Conservation (phyloP, 2,113 vertebrate species). For the Athene cunicularia region DNA sequence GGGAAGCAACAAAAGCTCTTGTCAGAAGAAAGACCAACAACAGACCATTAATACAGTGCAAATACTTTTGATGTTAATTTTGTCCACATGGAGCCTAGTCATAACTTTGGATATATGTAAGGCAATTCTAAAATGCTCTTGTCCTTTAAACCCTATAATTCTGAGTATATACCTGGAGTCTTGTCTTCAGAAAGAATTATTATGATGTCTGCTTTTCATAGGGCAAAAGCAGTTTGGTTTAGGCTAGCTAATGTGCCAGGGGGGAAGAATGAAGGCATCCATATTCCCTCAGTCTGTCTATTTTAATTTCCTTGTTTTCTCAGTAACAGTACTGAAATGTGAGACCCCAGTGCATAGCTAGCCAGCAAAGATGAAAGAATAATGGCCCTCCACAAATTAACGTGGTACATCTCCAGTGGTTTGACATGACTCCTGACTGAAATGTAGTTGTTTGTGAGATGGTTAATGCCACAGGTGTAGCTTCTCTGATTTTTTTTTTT, state of each 20-base stretch:
- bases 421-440: neutral
- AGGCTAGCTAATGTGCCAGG: neutral
- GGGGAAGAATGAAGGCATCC: neutral
- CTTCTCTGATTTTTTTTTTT: fast-evolving
- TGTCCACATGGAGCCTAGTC: neutral
- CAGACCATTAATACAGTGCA: neutral
- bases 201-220: neutral
- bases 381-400: neutral
- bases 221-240: neutral
- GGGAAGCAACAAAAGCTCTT: neutral
- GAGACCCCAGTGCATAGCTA: neutral
- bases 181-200: neutral
- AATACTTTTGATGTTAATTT: neutral
- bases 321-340: neutral
- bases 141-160: neutral
- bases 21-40: neutral
- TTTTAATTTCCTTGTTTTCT: neutral
- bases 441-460: neutral
- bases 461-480: neutral
- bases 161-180: neutral
- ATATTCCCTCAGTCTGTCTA: neutral
- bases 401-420: neutral
- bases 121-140: neutral
- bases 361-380: neutral
- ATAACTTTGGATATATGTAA: neutral